phyloP scores from a whole-genome alignment of 2,113 vertebrate genomes.

The Eclectus roratus region DNA sequence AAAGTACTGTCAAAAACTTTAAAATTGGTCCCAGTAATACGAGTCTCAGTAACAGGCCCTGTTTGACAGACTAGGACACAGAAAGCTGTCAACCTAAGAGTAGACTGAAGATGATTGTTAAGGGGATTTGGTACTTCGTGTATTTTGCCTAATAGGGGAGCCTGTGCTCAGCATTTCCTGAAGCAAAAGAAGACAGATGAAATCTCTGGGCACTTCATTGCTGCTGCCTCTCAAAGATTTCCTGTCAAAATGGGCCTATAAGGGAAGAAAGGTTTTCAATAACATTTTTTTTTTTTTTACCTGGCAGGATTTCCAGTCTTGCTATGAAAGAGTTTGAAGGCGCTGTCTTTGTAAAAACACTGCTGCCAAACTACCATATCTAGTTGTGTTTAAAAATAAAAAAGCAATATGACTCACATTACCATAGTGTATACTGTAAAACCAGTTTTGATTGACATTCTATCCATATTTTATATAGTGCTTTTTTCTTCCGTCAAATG shows the following conservation, averaged over 20 bases:
- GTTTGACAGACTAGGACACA: constrained; percentile 89
- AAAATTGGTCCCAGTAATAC: constrained; percentile 77
- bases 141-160: constrained; percentile 98
- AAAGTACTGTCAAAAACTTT: constrained; percentile 82
- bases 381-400: constrained; percentile 75
- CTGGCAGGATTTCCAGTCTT: constrained; percentile 84
- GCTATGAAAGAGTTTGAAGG: constrained; percentile 83
- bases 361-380: constrained; percentile 70
- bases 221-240: constrained; percentile 96
- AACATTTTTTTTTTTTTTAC: constrained; percentile 79
- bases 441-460: constrained; percentile 61
- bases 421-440: constrained; percentile 66
- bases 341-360: constrained; percentile 73
- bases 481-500: constrained; percentile 53
- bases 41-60: constrained; percentile 84
- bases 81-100: constrained; percentile 91
- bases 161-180: constrained; percentile 93
- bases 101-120: constrained; percentile 79
- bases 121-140: constrained; percentile 84
- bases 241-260: constrained; percentile 97
- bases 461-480: constrained; percentile 67
- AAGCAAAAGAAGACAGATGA: constrained; percentile 97
- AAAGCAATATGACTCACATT: constrained; percentile 68
- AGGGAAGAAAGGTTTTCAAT: constrained; percentile 94
- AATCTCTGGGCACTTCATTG: constrained; percentile 98